phyloP scores from a whole-genome alignment of 1,140 invertebrate genomes.

The Marisa cornuarietis region DNA sequence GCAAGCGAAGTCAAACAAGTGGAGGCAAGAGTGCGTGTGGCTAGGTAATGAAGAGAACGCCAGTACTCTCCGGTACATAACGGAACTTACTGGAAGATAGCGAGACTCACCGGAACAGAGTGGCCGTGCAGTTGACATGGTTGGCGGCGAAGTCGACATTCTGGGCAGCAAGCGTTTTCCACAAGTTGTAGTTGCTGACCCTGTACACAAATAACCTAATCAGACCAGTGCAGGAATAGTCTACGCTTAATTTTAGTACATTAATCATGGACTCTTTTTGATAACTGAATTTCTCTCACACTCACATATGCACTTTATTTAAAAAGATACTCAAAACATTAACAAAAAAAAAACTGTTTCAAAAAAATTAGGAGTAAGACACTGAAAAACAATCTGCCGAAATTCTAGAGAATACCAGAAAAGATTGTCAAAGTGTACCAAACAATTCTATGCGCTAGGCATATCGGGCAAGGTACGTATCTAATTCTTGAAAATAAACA shows the following conservation, averaged over 20 bases:
- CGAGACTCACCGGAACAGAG: conserved; percentile 38
- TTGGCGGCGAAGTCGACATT: conserved; percentile 32
- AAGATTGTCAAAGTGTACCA: not conserved
- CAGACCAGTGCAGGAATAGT: no score
- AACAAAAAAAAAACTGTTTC: not conserved
- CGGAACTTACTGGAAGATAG: no score
- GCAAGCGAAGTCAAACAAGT: no score
- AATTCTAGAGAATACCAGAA: not conserved
- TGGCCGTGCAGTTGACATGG: conserved; percentile 43
- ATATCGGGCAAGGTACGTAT: not conserved
- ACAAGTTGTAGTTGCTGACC: conserved; percentile 45
- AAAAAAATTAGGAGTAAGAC: not conserved
- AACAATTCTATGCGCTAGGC: not conserved
- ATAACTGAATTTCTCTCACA: not conserved
- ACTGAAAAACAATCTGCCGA: not conserved
- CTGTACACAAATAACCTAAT: conserved; percentile 32
- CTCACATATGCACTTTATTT: not conserved
- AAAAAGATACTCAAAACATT: not conserved
- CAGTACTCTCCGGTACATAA: no score
- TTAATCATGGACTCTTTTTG: not conserved
- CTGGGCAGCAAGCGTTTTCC: conserved; percentile 44
- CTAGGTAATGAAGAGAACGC: no score
- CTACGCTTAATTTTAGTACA: not conserved
- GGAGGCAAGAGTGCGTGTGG: no score
- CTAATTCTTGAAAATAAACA: not conserved